Base-by-base conservation (phyloP, 2,888 invertebrate genomes). In the Cosmopolites sordidus region DNA sequence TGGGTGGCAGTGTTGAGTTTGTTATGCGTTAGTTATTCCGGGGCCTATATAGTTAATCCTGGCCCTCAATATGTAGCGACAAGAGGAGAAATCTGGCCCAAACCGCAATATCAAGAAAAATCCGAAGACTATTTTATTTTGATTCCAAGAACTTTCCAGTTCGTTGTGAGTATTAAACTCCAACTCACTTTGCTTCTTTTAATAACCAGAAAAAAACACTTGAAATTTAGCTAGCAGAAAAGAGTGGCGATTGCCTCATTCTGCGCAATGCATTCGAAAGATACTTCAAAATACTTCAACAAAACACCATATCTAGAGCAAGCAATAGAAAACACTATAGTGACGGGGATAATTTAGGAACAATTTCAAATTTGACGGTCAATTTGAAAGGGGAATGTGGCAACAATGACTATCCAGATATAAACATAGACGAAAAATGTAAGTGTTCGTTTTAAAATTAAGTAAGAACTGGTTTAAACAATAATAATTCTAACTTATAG, bases 341-440 rank as follows among this genome's bases (percentile, higher is more conserved):
- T 9, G 49, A 45, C 16, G 45, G 45, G 15, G n/a, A 51, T 6
- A 66, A 27, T 71, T 69, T 62, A 9, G 78, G 77, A 2, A 69
- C 69, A 44, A 66, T 87, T n/a, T 67, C 69, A 9, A 63, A 70
- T n/a, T 64, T 89, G n/a, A 66, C 75, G 11, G 75, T 91, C 1
- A 69, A 78, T 22, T 71, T 90, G 43, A 73, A 70, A 16, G 70
- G 75, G 5, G 72, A 78, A 0, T 92, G 92, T 68, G 82, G 84
- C 64, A 65, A 75, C 0, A 51, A 53, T 14, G 73, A 75, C 0
- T 78, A 79, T 65, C 92, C 92, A 0, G 72, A 80, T 56, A 73
- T 84, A 33, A 71, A 78, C 43, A 89, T 89, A 83, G 81, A 86
- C 67, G 92, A 93, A 74, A 79, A 81, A 62, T 92, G 87, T 89